A percentile compares a stretch with the other conserved stretches of the same genome.
Evolutionary conservation across 2,797 vertebrate species (phyloP).

Genomic region (Chromis chromis): DNA sequence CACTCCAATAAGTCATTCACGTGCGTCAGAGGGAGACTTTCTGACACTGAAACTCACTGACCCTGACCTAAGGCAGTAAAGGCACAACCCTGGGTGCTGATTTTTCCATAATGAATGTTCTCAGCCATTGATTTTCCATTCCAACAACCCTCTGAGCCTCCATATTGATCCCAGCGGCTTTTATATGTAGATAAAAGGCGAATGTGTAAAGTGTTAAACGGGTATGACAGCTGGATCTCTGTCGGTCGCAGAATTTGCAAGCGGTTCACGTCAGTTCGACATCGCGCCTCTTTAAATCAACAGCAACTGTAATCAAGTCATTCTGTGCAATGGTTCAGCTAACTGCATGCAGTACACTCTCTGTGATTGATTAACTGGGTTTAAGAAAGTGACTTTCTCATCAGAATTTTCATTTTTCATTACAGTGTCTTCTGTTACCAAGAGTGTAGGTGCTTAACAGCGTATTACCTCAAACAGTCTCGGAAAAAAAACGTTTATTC

Average conservation of each 20-base stretch:
- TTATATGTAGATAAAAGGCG: conserved; percentile 67
- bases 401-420: conserved; percentile 75
- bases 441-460: conserved; percentile 64
- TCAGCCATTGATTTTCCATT: conserved; percentile 73
- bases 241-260: conserved; percentile 42
- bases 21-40: conserved; percentile 27
- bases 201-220: conserved; percentile 49
- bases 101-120: conserved; percentile 67
- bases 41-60: conserved; percentile 31
- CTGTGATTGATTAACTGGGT: conserved; percentile 74
- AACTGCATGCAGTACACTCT: conserved; percentile 45
- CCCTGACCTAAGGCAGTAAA: conserved; percentile 46
- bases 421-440: conserved; percentile 61
- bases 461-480: conserved; percentile 55
- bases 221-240: conserved; percentile 25
- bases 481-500: conserved; percentile 58
- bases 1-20: conserved; percentile 32
- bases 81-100: conserved; percentile 33
- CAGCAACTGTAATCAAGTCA: conserved; percentile 65
- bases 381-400: conserved; percentile 69
- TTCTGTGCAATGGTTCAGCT: conserved; percentile 59
- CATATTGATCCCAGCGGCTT: conserved; percentile 64
- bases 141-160: conserved; percentile 37
- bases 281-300: conserved; percentile 60
- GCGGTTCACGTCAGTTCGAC: conserved; percentile 43